phyloP scores from a whole-genome alignment of 1,140 invertebrate genomes.

The Pygmarrhopalites habei region DNA sequence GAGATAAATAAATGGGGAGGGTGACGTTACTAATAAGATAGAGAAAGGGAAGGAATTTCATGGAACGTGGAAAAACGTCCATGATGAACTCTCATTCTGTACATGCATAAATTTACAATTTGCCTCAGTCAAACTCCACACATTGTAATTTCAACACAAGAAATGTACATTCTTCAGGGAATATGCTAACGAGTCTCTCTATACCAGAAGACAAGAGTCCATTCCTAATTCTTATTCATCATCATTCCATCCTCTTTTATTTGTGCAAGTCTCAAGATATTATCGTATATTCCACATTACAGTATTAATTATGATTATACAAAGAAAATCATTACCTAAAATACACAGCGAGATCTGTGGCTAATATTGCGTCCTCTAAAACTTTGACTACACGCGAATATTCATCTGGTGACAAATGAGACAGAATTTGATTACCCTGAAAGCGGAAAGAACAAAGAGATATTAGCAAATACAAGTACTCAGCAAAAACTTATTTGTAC shows the following conservation, averaged over 20 bases:
- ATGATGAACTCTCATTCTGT: too few relatives aligned
- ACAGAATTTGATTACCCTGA: conserved; percentile 84
- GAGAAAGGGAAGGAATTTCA: too few relatives aligned
- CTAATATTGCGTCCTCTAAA: conserved; percentile 87
- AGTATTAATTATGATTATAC: too few relatives aligned
- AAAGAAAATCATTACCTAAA: conserved; percentile 80
- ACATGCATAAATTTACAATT: too few relatives aligned
- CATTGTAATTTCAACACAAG: too few relatives aligned
- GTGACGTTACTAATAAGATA: too few relatives aligned
- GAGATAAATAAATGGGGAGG: too few relatives aligned
- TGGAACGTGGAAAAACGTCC: too few relatives aligned
- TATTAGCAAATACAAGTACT: conserved; percentile 4
- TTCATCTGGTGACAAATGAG: conserved; percentile 79
- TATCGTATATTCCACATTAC: too few relatives aligned
- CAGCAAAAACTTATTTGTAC: neutral
- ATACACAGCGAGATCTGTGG: conserved; percentile 90
- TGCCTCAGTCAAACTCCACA: neutral
- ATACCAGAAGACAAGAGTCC: neutral
- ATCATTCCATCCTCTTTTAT: conserved; percentile 4
- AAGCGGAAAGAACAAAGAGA: conserved; percentile 18
- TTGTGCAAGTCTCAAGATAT: too few relatives aligned
- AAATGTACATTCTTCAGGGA: conserved; percentile 4
- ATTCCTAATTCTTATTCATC: neutral
- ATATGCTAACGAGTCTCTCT: neutral
- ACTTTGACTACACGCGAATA: conserved; percentile 83